Base-by-base conservation (phyloP, 2,797 vertebrate genomes). In the Huso huso region DNA sequence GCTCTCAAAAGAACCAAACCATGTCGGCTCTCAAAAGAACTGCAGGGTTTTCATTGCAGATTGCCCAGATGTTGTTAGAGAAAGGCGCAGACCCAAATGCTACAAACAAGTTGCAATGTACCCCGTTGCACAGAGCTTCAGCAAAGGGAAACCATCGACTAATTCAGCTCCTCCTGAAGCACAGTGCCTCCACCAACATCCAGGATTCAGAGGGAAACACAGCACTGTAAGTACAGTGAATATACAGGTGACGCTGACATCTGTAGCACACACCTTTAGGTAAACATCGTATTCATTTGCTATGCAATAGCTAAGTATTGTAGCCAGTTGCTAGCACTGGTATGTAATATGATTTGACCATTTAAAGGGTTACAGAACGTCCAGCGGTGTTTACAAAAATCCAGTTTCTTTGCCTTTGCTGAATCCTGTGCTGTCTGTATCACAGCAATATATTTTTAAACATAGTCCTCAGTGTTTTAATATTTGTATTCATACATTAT, bases 181-280 rank as follows among this genome's bases (percentile, higher is more conserved):
- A 95, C 78, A 93, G 90, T 10, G 96, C 95, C 0, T 95, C 95
- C 6, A 91, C 93, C 64, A 94, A 99, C 72, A 94, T 98, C 70
- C 93, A 92, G 80, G 96, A 99, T 76, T 93, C 89, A 0, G 92
- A 98, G 81, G 97, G 97, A 71, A 98, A 98, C 82, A 99, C 95
- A 12, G 73, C 95, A 52, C 92, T 99, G 97, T 99, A 93, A 85
- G 93, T 87, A 75, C 65, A 63, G 12, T 63, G 52, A 8, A 6
- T 62, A 63, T 52, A 52, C 13, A 18, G 6, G 7, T 48, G 18
- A 49, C 23, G 23, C 23, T 37, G 23, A 37, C 23, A 37, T 37
- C 2, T 37, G 23, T 37, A 37, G 4, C 23, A 37, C 23, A 37
- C 23, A 37, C 23, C 23, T 37, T 37, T 37, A 37, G 23, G 23